These are phyloP conservation scores for Buceros bicornis DNA, from an alignment of 2,797 vertebrate species.

Conservation along the genomic window DNA sequence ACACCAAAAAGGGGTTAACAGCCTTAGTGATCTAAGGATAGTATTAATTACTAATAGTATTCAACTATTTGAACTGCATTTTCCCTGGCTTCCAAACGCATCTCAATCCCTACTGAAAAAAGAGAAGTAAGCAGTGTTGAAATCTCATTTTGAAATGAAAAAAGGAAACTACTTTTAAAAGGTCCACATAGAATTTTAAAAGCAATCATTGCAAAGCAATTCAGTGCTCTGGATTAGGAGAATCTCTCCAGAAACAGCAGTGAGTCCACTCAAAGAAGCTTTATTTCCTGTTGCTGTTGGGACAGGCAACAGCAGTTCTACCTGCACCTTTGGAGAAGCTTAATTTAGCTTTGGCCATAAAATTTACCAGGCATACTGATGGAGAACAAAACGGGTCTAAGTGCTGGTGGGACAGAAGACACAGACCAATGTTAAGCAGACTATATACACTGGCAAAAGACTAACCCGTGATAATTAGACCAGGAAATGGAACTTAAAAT, in stretches of 20 bases:
- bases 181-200: neutral
- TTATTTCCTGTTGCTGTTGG: neutral
- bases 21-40: neutral
- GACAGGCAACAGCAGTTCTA: neutral
- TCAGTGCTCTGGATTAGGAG: neutral
- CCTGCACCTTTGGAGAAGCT: neutral
- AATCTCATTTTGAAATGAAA: neutral
- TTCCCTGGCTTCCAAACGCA: neutral
- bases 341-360: neutral
- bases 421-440: neutral
- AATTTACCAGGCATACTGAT: neutral
- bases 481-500: conserved; percentile 9
- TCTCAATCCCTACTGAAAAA: neutral
- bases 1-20: neutral
- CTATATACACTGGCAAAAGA: neutral
- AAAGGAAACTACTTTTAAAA: neutral
- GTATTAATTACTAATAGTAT: neutral
- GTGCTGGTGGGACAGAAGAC: neutral
- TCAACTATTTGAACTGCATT: neutral
- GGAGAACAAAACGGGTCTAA: neutral
- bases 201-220: neutral
- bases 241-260: neutral
- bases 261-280: neutral
- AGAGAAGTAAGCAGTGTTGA: neutral
- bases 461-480: neutral